phyloP scores from a whole-genome alignment of 1,140 invertebrate genomes.

The Wiebesia pumilae region DNA sequence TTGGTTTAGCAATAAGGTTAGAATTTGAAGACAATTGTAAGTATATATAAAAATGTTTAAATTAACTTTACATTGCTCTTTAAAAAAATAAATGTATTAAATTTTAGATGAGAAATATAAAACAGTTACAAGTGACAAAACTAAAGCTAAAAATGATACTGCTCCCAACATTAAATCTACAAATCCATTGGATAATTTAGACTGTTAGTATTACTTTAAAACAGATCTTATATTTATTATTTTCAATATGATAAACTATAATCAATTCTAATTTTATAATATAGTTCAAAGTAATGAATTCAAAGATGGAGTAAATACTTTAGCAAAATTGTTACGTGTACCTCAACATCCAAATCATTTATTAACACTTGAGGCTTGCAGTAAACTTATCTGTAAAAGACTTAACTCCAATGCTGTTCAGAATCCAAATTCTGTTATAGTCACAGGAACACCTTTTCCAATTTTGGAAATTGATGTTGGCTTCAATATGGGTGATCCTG shows the following conservation, averaged over 20 bases:
- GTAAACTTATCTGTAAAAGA: slow-evolving; percentile 80
- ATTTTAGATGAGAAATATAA: slow-evolving; percentile 84
- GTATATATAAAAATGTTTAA: slow-evolving; percentile 55
- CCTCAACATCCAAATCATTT: slow-evolving; percentile 88
- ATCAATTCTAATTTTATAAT: slow-evolving; percentile 64
- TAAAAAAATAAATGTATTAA: slow-evolving; percentile 54
- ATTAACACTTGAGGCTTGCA: slow-evolving; percentile 84
- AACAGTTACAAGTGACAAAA: slow-evolving; percentile 78
- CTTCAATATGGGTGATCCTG: slow-evolving; percentile 82
- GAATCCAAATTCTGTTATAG: slow-evolving; percentile 77
- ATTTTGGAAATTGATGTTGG: slow-evolving; percentile 81
- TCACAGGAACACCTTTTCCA: slow-evolving; percentile 80
- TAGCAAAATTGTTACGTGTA: slow-evolving; percentile 88
- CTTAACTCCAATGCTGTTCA: slow-evolving; percentile 81
- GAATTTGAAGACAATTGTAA: slow-evolving; percentile 89
- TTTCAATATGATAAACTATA: slow-evolving; percentile 20
- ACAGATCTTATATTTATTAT: neutral
- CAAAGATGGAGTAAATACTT: slow-evolving; percentile 83
- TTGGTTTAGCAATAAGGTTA: slow-evolving; percentile 87
- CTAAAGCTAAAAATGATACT: slow-evolving; percentile 74
- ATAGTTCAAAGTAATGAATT: slow-evolving; percentile 90
- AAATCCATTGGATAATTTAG: slow-evolving; percentile 89
- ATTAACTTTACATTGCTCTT: slow-evolving; percentile 36
- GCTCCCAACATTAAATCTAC: slow-evolving; percentile 82
- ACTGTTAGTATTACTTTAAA: slow-evolving; percentile 82